Base-by-base conservation (phyloP, 2,888 invertebrate species). In the Amiota mariae region DNA sequence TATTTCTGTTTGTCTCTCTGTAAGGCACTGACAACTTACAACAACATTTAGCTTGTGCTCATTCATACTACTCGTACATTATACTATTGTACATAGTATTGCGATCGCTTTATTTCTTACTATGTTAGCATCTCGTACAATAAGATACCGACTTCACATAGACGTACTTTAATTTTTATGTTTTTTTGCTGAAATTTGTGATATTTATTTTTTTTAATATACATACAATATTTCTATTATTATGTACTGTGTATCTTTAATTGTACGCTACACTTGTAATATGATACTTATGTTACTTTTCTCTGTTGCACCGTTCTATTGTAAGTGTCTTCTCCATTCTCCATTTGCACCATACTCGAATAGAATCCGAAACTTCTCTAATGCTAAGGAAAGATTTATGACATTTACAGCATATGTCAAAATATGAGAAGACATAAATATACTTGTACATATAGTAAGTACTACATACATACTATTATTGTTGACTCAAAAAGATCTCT, bases 271-370 rank as follows among this genome's bases (percentile, higher is more conserved):
- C 51, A 9, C 12, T 48, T 48, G 67, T 82, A 87, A 88, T 85
- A 76, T 72, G 87, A 88, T 81, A 80, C 79, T 76, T 78, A 88
- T 86, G 85, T 86, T 87, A 81, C 82, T 88, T 82, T 83, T 87
- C 82, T 79, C 77, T 82, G 85, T 85, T 79, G 80, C 83, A 86
- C 36, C 6, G 36, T 36, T 6, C 36, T 36, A 6, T 36, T 36
- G 36, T 36, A 36, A 36, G 36, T 36, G 6, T 36, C 36, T 36
- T 6, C 3, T 36, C 0, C 8, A 36, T 36, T 36, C 36, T 36
- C 36, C 36, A 36, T 36, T 36, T 36, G 36, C 36, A 36, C 36
- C 36, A 18, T 15, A 15, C 15, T 59, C 10, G 59, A 36, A 36
- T 36, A 36, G 36, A 63, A 36, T 36, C 36, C 36, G 8, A 2